Evolutionary conservation across 2,113 vertebrate species (phyloP), one percentile per base, ranked within the genome.

Genomic region (Lethenteron camtschaticum): DNA sequence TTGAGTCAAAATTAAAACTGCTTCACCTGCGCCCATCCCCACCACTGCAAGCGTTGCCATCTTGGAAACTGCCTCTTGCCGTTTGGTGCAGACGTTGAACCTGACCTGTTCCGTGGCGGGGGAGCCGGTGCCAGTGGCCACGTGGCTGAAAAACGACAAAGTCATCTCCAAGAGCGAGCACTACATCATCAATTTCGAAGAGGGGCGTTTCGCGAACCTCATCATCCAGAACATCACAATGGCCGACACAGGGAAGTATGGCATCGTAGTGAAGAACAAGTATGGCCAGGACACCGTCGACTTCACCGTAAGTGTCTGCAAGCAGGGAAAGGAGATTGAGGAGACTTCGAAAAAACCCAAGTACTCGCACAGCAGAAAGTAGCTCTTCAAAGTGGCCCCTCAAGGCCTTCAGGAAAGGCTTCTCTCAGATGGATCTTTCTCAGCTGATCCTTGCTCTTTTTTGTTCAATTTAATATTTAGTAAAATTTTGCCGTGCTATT

Each of bases 281-380:
- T 85, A 85, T 0, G 94, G 94, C 0, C 90, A 90, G 0, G 94
- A 99, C 79, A 89, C 87, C 70, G 89, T 95, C n/a, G 92, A 99
- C 70, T 81, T 99, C 78, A 85, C 94, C 41, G 81, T 99, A 76
- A 94, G 89, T 55, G 85, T 89, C 70, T 99, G 94, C 77, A 91
- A 87, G 73, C 85, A 89, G 0, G 94, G 92, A 8, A 90, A 99
- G 76, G 81, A 85, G 76, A 78, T 95, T 41, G 41, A 41, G 41
- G 41, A 41, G 6, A 41, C 41, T 41, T 41, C 41, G 6, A 41
- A 41, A 41, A 41, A 41, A 7, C 41, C 41, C 41, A 41, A 41
- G 41, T 41, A 41, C 41, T 41, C 41, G 41, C 41, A 41, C 41
- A 41, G 41, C 41, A 41, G 41, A 41, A 41, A 41, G 41, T 41